Base-by-base conservation (phyloP, 2,113 vertebrate species). In the Rattus rattus region DNA sequence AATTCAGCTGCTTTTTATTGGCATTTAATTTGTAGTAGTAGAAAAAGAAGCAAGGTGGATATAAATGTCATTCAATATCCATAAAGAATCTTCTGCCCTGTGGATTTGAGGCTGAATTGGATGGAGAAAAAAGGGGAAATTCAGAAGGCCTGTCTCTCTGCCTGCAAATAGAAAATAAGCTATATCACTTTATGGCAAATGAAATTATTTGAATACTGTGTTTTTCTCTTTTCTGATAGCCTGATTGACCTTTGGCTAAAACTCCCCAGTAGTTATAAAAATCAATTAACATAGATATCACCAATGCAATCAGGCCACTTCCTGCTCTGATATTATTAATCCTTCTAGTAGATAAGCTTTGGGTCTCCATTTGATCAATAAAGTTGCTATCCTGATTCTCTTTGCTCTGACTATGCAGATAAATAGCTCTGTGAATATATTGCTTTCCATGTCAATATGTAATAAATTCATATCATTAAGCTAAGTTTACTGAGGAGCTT, bases 1-100 rank as follows among this genome's bases (percentile, higher is more conserved):
- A 88, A 92, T 93, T 75, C 70, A 52, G 63, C 33, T 96, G 22
- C n/a, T 5, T 87, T 90, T 92, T 86, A 69, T 94, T 94, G 52
- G 56, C 77, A 70, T 79, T 95, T 96, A 96, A 95, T 88, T 70
- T 65, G 30, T 77, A 86, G 36, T 83, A 39, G 14, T 56, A 77
- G 76, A 24, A 88, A 87, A 90, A 79, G 92, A 79, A 72, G 16
- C 33, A 88, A 19, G 10, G 86, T 83, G 61, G 76, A 24, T 59
- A 88, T n/a, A 0, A 65, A 89, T 90, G 80, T 70, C 88, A 86
- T 79, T 94, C 54, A 87, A 1, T 6, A 8, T 52, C 63, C 91
- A 3, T n/a, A 30, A 86, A 77, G 59, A 47, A 2, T 72, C 49
- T 65, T 84, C 69, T 47, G 47, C 2, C 3, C 33, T 72, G 22